Evolutionary conservation across 35 echinoderm and acorn worm genomes (phyloP), one percentile per base, ranked within the genome.

Genomic region (Acanthaster planci): DNA sequence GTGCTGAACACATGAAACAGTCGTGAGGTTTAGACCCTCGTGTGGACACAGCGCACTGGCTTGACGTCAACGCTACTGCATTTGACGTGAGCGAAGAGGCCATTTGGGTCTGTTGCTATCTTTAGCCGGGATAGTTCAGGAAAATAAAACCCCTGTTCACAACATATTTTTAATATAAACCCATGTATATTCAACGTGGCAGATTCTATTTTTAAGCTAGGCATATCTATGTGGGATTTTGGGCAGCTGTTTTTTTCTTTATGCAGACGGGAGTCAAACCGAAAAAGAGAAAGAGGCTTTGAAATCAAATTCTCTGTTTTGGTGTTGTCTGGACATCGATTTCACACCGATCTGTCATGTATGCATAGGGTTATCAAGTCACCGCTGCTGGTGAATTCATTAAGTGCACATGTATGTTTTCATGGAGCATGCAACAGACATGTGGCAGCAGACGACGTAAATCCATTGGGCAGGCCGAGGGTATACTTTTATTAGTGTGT

Each of bases 51-150:
- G 64, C 64, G 30, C 64, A 72, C 64, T 72, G 64, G 2, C 23
- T 72, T 72, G 64, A 72, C 64, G 64, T 72, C 64, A 72, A 34
- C 22, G 26, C 1, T 26, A 72, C 34, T 26, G 64, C 64, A 72
- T 72, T 29, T 72, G 64, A 72, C 64, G 64, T 72, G 26, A 72
- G 64, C 64, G 26, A 19, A 30, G 14, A 26, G 64, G 64, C 64
- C 64, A 72, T 34, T 72, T 72, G 64, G 64, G 64, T 34, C 64
- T 72, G 64, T 72, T 72, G 23, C 64, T 72, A 72, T 72, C 64
- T 72, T 72, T 72, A 72, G 64, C 64, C 34, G 26, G 26, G 64
- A 72, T 72, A 72, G 22, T 72, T 72, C 30, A 26, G 64, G 30
- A 72, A 72, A 31, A 26, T 34, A 34, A 72, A 72, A 34, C 64